Percentiles rank a stretch among this genome's conserved stretches.
phyloP scores from a whole-genome alignment of 2,113 vertebrate species.

The Chaetorhynchus papuensis region DNA sequence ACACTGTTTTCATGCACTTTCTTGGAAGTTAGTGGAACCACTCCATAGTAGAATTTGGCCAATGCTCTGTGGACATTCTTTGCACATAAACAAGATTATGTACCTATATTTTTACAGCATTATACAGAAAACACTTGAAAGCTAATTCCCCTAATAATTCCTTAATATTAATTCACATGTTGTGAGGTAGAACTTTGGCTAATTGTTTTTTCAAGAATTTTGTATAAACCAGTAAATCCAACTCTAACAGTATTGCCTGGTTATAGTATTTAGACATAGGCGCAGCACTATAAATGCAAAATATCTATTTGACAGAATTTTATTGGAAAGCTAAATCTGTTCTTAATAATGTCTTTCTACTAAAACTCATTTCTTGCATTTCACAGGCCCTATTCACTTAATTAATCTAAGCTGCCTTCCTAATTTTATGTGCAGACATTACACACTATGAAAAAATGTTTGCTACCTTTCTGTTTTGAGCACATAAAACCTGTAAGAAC shows the following conservation, averaged over 20 bases:
- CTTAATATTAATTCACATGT: neutral
- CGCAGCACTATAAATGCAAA: neutral
- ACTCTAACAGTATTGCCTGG: neutral
- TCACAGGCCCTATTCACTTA: neutral
- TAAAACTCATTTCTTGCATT: neutral
- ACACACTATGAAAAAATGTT: neutral
- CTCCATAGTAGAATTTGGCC: neutral
- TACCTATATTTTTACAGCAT: neutral
- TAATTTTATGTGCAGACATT: neutral
- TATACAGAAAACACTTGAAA: neutral
- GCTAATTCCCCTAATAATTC: neutral
- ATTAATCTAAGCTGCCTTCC: neutral
- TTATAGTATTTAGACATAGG: neutral
- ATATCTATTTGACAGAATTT: neutral
- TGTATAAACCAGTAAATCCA: neutral
- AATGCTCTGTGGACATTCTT: neutral
- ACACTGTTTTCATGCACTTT: neutral
- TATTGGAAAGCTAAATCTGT: neutral
- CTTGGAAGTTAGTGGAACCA: neutral
- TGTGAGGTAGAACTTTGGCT: neutral
- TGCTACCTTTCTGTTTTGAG: neutral
- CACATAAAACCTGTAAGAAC: neutral
- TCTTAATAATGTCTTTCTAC: neutral
- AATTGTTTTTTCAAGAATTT: neutral
- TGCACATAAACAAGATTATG: neutral